Evolutionary conservation across 2,888 invertebrate genomes (phyloP).

Genomic region (Lycophotia porphyrea): DNA sequence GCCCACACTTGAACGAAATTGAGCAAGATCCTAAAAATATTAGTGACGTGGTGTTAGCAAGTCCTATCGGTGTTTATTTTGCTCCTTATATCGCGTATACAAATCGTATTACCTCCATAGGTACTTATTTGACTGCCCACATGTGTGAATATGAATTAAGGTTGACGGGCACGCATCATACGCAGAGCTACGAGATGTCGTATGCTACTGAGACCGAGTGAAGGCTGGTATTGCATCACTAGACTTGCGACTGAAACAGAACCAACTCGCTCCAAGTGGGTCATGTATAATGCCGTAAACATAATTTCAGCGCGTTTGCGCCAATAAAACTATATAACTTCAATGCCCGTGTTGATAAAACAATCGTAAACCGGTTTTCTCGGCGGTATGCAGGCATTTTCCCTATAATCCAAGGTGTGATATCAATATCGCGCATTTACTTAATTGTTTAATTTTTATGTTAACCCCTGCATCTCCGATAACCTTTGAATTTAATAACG

Average conservation of each 20-base stretch:
- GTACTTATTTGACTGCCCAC: constrained; percentile 58
- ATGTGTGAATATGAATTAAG: constrained; percentile 65
- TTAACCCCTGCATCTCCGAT: constrained; percentile 16
- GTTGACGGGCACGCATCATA: constrained; percentile 68
- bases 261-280: constrained; percentile 84
- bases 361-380: constrained; percentile 81
- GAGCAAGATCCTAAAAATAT: constrained; percentile 80
- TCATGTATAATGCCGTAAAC: constrained; percentile 83
- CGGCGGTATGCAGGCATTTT: constrained; percentile 61
- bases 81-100: constrained; percentile 58
- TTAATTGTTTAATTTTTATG: constrained; percentile 37
- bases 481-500: constrained; percentile 23
- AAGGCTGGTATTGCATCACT: constrained; percentile 81
- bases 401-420: constrained; percentile 55
- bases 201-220: constrained; percentile 68
- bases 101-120: constrained; percentile 59
- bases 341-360: constrained; percentile 77
- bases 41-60: constrained; percentile 77
- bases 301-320: constrained; percentile 78
- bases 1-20: constrained; percentile 78
- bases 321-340: constrained; percentile 70
- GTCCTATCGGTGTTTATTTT: constrained; percentile 69
- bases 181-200: constrained; percentile 72
- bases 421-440: constrained; percentile 41
- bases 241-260: constrained; percentile 77